Base-by-base conservation (phyloP, 2,113 vertebrate genomes). In the Halcyon malimbica region DNA sequence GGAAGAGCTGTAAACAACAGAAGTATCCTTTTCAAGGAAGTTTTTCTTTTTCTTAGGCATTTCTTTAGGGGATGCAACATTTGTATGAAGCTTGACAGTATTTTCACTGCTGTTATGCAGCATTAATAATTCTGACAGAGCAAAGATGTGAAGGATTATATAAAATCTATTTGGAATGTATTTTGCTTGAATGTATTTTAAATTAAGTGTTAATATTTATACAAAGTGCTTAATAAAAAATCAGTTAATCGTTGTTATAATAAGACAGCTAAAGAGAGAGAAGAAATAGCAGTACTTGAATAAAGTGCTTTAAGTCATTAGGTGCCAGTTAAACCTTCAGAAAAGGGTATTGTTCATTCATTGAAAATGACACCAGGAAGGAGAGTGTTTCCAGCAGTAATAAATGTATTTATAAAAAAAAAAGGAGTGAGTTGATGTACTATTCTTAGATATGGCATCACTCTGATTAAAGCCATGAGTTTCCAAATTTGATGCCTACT, bases 371-470 rank as follows among this genome's bases (percentile, higher is more conserved):
- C 17, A 44, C 5, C 33, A 33, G 35, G 70, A 56, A 25, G n/a
- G 14, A 11, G 46, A n/a, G 31, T 11, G 18, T 19, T 85, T 76
- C 39, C 1, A 13, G 20, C 50, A 46, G 18, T 46, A 62, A 60
- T 42, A 13, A 24, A 50, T 50, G 48, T 50, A 50, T 50, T 50
- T 50, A 50, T 11, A 50, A 12, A 24, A 50, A 37, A 29, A 42
- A 53, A 42, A 39, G 14, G 65, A 13, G 23, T 14, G 42, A 63
- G 11, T 37, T 42, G 33, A 16, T 85, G 5, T 81, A 4, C 10
- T 2, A 5, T 24, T 62, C 20, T 73, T 28, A 68, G 42, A 5
- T 31, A 15, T 1, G 9, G 17, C 48, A 42, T 73, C 0, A 0
- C 83, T 83, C 67, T 83, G 69, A 17, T 37, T 25, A 33, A 46